Evolutionary conservation across 2,113 vertebrate genomes (phyloP), one percentile per base, ranked within the genome.

Genomic region (Eubucco bourcierii): DNA sequence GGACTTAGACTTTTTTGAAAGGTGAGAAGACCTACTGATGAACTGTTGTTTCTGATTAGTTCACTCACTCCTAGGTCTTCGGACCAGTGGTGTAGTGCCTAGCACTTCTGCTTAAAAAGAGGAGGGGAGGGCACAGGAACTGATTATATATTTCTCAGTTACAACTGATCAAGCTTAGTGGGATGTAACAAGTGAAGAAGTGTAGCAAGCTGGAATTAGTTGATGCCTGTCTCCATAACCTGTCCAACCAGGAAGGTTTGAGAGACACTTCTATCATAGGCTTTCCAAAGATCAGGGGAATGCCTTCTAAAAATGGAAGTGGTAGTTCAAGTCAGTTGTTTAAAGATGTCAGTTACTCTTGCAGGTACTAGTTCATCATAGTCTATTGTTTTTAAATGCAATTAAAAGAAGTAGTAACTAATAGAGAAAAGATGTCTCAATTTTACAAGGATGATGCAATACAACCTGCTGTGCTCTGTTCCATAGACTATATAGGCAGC

Each of bases 121-220:
- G 31, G 60, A 63, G 24, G 7, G 4, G 4, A 5, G 0, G 39
- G 10, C 55, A 31, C 0, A 2, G 34, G 46, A 70, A 28, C 7
- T 7, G 64, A 0, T 19, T 85, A 2, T 15, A 15, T 56, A 34
- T 41, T 74, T 78, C 15, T 41, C 9, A 7, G 31, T 67, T 72
- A 46, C 29, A 72, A 23, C 6, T 53, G 19, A 9, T 71, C 25
- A 55, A 50, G 46, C 46, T 53, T 71, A 7, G 70, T 66, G 61
- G 53, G 33, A 77, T 66, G 20, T 53, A 66, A 65, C 15, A 33
- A 31, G 47, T 18, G 41, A 53, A 37, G 27, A 56, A 34, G 24
- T 28, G 17, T 24, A 28, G 11, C 29, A 68, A 89, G 37, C 53
- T 70, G 61, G 9, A 50, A 16, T 20, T 52, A 52, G 27, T 15